phyloP scores from a whole-genome alignment of 2,888 invertebrate species.

The Drosophila testacea region DNA sequence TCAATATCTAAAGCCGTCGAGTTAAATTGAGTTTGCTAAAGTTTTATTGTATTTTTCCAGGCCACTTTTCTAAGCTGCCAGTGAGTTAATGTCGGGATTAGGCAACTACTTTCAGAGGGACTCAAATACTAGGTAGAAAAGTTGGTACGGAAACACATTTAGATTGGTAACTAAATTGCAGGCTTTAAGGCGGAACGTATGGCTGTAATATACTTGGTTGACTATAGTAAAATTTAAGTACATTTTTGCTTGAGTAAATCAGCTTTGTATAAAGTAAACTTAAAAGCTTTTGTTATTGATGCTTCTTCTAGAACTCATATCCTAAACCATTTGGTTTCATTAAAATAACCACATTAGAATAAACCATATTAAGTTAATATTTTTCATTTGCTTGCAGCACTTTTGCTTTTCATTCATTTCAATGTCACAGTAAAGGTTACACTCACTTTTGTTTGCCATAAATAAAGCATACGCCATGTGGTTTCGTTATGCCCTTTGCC shows the following conservation, averaged over 20 bases:
- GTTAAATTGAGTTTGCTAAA: slow-evolving; percentile 55
- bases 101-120: slow-evolving; percentile 14
- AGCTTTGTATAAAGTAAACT: no score
- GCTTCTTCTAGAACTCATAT: no score
- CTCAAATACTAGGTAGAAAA: slow-evolving; percentile 5
- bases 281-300: no score
- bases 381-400: background rate
- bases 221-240: background rate
- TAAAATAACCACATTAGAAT: background rate
- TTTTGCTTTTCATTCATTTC: slow-evolving; percentile 15
- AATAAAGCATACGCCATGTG: slow-evolving; percentile 50
- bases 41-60: slow-evolving; percentile 45
- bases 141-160: slow-evolving; percentile 6
- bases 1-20: slow-evolving; percentile 49
- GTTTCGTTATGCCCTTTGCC: slow-evolving; percentile 23
- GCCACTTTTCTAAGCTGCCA: slow-evolving; percentile 10
- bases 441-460: slow-evolving; percentile 23
- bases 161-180: slow-evolving; percentile 24
- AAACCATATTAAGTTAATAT: slow-evolving; percentile 4
- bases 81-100: slow-evolving; percentile 39
- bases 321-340: no score
- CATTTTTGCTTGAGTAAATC: background rate
- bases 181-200: background rate
- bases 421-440: slow-evolving; percentile 20
- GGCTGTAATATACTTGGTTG: background rate